These are phyloP conservation scores for Eilema depressum DNA, from an alignment of 2,888 invertebrate genomes.

Conservation along the genomic window DNA sequence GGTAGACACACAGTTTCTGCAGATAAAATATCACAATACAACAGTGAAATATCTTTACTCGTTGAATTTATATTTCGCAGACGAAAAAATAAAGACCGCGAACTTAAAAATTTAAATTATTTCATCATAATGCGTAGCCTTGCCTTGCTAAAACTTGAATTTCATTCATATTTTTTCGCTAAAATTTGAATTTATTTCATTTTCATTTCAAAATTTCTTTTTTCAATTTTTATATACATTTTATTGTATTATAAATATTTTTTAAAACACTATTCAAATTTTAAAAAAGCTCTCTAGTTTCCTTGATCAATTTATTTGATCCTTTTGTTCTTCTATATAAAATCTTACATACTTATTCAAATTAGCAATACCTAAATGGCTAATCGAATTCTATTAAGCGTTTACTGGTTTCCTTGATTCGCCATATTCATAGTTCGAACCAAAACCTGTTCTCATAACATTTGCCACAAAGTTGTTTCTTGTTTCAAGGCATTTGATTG, in stretches of 20 bases:
- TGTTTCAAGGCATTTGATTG: not conserved
- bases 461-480: conserved; percentile 9
- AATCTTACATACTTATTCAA: not conserved
- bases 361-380: not conserved
- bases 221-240: not conserved
- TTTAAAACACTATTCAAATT: not conserved
- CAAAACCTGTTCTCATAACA: conserved; percentile 8
- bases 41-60: conserved; percentile 13
- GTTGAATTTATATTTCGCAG: not conserved
- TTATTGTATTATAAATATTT: not conserved
- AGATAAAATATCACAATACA: conserved; percentile 29
- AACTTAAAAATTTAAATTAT: not conserved
- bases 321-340: not conserved
- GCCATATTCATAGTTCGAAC: conserved; percentile 1
- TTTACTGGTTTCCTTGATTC: conserved; percentile 3
- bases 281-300: not conserved
- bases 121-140: not conserved
- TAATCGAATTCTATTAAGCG: not conserved
- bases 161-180: not conserved
- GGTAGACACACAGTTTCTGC: conserved; percentile 15
- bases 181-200: not conserved
- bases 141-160: not conserved
- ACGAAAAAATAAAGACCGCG: not conserved
- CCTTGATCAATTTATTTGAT: not conserved
- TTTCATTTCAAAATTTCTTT: not conserved